phyloP scores from a whole-genome alignment of 2,888 invertebrate species.

The Drosophila percnosoma region DNA sequence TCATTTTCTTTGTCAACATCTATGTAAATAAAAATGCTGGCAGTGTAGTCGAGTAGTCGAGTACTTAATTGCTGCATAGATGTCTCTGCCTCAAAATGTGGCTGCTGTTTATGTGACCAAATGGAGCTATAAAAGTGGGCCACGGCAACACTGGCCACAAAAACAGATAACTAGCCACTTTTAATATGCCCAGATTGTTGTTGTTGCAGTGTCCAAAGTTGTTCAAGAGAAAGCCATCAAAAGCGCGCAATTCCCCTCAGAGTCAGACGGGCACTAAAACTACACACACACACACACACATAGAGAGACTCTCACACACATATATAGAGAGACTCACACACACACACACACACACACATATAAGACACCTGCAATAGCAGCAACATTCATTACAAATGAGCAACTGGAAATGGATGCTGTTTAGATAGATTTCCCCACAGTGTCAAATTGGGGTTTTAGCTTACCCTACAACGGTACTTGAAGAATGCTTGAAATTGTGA shows the following conservation, averaged over 20 bases:
- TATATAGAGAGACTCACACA: slow-evolving; percentile 3
- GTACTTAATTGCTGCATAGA: slow-evolving; percentile 43
- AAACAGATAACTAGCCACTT: slow-evolving; percentile 61
- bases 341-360: slow-evolving; percentile 4
- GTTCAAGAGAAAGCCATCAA: slow-evolving; percentile 75
- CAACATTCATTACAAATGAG: slow-evolving; percentile 12
- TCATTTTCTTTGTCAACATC: not conserved
- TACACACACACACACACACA: slow-evolving; percentile 19
- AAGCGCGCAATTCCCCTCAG: slow-evolving; percentile 68
- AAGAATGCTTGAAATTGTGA: not conserved
- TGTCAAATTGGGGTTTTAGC: slow-evolving; percentile 20
- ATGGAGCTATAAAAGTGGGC: slow-evolving; percentile 77
- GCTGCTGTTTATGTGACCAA: slow-evolving; percentile 47
- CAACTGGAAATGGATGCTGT: slow-evolving; percentile 53
- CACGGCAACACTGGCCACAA: slow-evolving; percentile 63
- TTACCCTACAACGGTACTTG: slow-evolving; percentile 15
- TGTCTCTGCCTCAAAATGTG: slow-evolving; percentile 20
- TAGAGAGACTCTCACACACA: not conserved
- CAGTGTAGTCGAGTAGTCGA: no score
- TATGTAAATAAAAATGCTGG: not conserved
- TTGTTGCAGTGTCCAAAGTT: slow-evolving; percentile 64
- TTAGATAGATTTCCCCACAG: slow-evolving; percentile 73
- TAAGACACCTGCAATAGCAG: slow-evolving; percentile 46
- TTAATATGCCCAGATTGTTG: slow-evolving; percentile 57
- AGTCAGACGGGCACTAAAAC: slow-evolving; percentile 55